Conservation (phyloP, 2,113 vertebrate genomes). For the Archilochus colubris region DNA sequence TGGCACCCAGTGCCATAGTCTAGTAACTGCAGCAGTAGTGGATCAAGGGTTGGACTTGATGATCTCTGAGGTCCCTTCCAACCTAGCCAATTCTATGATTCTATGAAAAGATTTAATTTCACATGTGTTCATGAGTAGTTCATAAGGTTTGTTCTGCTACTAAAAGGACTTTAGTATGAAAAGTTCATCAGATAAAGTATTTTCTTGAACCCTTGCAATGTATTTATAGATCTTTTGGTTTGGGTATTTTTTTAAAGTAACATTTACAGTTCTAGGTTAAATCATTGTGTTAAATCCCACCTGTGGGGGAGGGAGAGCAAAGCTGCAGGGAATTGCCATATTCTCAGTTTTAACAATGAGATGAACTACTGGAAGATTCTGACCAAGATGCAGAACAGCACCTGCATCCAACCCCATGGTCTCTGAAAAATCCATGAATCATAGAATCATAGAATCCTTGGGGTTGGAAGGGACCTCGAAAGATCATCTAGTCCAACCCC, state of each 20-base stretch:
- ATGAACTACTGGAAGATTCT: constrained; percentile 12
- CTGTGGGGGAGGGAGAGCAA: constrained; percentile 15
- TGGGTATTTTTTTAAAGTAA: neutral
- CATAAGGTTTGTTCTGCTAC: neutral
- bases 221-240: neutral
- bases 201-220: neutral
- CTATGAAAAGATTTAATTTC: neutral
- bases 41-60: too few species aligned
- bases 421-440: neutral
- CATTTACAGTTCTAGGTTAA: neutral
- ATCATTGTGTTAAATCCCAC: neutral
- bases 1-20: too few species aligned
- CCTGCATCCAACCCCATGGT: neutral
- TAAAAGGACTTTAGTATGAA: neutral
- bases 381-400: constrained; percentile 11
- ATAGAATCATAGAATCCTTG: too few species aligned
- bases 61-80: too few species aligned
- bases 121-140: neutral
- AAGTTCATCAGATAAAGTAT: neutral
- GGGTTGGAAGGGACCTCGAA: too few species aligned
- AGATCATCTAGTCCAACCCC: too few species aligned
- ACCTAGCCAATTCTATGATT: too few species aligned
- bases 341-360: neutral
- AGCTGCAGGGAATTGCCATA: neutral
- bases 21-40: too few species aligned